A percentile compares a stretch with the other conserved stretches of the same genome.
Conservation (phyloP, 2,113 vertebrate species). For the Pseudois nayaur region DNA sequence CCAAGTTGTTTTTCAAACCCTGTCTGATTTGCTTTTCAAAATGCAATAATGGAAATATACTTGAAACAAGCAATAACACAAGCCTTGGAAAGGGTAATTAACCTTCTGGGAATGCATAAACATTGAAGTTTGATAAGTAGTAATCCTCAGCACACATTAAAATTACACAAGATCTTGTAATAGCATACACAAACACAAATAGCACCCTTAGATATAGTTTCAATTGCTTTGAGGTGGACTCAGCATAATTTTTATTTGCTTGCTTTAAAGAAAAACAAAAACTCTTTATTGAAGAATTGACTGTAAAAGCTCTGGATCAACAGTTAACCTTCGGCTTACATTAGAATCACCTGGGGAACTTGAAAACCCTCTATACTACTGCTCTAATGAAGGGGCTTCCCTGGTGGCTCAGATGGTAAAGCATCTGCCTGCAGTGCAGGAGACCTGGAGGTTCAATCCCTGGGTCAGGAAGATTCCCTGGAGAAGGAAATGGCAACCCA, state of each 20-base stretch:
- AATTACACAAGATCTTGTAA: neutral
- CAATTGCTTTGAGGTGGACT: neutral
- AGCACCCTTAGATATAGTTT: neutral
- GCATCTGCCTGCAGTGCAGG: neutral
- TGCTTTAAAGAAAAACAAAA: neutral
- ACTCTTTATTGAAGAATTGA: neutral
- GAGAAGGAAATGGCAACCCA: neutral
- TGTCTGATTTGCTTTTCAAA: constrained; percentile 5
- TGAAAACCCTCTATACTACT: neutral
- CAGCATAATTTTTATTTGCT: neutral
- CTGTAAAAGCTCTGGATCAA: neutral
- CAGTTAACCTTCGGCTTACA: neutral
- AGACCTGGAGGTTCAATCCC: neutral
- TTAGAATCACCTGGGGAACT: neutral
- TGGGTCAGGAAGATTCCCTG: neutral
- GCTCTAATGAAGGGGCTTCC: neutral
- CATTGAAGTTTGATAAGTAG: neutral
- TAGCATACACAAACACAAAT: neutral
- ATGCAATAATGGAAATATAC: neutral
- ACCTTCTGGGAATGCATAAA: neutral
- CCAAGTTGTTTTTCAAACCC: neutral
- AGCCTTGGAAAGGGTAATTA: neutral
- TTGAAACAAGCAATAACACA: neutral
- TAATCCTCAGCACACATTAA: neutral
- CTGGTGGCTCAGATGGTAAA: neutral